phyloP scores from a whole-genome alignment of 2,797 vertebrate species.

The Sebastes paucispinis region DNA sequence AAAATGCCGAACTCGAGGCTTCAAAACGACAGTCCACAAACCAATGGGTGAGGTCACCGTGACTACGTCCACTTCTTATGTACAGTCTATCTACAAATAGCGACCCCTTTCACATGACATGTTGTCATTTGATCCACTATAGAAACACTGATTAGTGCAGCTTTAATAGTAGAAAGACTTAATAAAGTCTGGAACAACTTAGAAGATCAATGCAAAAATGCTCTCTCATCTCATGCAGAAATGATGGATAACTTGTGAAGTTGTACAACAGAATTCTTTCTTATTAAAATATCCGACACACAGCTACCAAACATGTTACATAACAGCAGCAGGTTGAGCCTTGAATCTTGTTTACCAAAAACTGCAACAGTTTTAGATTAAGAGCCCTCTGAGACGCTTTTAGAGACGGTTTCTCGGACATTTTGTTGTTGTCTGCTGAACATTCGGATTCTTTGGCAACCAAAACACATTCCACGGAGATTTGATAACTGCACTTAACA shows the following conservation, averaged over 20 bases:
- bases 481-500: conserved; percentile 22
- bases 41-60: no score
- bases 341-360: conserved; percentile 17
- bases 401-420: not conserved
- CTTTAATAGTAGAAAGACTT: not conserved
- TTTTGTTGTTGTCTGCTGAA: conserved; percentile 18
- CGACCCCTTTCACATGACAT: not conserved
- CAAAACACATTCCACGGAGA: conserved; percentile 21
- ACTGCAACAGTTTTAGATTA: not conserved
- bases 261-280: not conserved
- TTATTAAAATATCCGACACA: not conserved
- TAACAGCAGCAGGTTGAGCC: not conserved
- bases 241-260: not conserved
- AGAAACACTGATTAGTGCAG: not conserved
- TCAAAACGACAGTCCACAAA: fast-evolving
- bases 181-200: not conserved
- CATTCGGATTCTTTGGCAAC: conserved; percentile 21
- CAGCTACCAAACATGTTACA: not conserved
- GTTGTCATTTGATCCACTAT: not conserved
- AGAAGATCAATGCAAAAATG: not conserved
- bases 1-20: fast-evolving
- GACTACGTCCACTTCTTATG: no score
- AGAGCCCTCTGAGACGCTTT: not conserved
- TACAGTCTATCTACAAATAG: not conserved
- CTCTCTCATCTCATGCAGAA: not conserved